A percentile compares a stretch with the other conserved stretches of the same genome.
Conservation (phyloP, 2,888 invertebrate species). For the Temnothorax rugatulus region DNA sequence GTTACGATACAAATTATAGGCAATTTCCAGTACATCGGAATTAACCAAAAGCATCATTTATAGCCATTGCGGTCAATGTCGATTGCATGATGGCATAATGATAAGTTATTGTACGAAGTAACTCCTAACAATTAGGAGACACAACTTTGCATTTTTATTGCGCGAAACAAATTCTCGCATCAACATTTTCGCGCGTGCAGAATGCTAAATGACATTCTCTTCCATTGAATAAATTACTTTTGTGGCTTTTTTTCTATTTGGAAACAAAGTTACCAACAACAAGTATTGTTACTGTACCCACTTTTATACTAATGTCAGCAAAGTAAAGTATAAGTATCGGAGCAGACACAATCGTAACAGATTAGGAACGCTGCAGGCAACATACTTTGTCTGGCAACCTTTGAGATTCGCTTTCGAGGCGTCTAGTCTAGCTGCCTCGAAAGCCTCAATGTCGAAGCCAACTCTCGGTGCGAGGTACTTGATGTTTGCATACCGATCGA, state of each 20-base stretch:
- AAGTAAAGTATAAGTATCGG: background rate
- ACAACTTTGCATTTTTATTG: background rate
- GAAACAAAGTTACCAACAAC: background rate
- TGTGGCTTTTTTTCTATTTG: background rate
- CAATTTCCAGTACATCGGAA: conserved; percentile 20
- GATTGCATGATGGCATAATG: background rate
- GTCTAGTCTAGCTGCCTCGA: background rate
- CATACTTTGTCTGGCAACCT: conserved; percentile 32
- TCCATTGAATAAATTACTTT: background rate
- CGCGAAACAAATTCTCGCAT: background rate
- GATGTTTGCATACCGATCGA: conserved; percentile 73
- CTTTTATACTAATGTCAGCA: background rate
- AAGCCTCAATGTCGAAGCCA: conserved; percentile 66
- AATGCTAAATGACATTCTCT: background rate
- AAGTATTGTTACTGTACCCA: background rate
- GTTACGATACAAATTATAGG: conserved; percentile 4
- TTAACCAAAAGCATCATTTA: conserved; percentile 5
- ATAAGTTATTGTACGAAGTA: background rate
- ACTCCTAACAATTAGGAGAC: conserved; percentile 5
- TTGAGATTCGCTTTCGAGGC: conserved; percentile 63
- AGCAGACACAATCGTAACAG: background rate
- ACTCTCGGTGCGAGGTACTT: conserved; percentile 47
- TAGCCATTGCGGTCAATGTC: conserved; percentile 32
- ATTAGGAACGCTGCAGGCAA: background rate
- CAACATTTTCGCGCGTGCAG: background rate